Base-by-base conservation (phyloP, 2,797 vertebrate genomes). In the Rousettus madagascariensis region DNA sequence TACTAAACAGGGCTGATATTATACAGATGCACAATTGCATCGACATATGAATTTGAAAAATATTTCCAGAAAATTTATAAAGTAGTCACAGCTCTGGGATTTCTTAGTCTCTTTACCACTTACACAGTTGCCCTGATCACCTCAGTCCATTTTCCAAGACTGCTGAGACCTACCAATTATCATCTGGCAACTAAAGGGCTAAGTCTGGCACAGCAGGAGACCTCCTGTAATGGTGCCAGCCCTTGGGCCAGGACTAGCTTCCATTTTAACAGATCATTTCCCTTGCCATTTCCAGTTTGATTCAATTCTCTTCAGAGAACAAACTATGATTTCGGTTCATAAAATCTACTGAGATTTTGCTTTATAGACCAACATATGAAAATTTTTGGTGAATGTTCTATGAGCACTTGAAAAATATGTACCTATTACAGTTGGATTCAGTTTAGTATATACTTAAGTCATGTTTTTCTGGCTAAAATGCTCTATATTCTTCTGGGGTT, bases 251-350 rank as follows among this genome's bases (percentile, higher is more conserved):
- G 38, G 46, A 46, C 38, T 55, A 90, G 30, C 66, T 95, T 96
- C 96, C 75, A 2, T 87, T 95, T 92, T 90, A 66, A 90, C 69
- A 83, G 26, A 55, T 93, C 79, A 91, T 28, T 89, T 68, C 51
- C 53, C 49, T 86, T 92, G 59, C 72, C 38, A 78, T 86, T 84
- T 94, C 49, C 36, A 91, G 74, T 78, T 69, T 87, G 41, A 95
- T 63, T 94, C 59, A 36, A 63, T 88, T 92, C 68, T 94, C 53
- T 20, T 84, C 33, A 61, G 63, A 82, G 55, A 96, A 89, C 72
- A 93, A 92, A 86, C 10, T 71, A 33, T 83, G 36, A 93, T 94
- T 91, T 77, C 5, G 79, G 0, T 80, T 93, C 61, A 61, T 95
- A 55, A 63, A 77, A 57, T 75, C 43, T 95, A 11, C 30, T 66